phyloP scores from a whole-genome alignment of 2,888 invertebrate genomes.

The Empis stercorea region DNA sequence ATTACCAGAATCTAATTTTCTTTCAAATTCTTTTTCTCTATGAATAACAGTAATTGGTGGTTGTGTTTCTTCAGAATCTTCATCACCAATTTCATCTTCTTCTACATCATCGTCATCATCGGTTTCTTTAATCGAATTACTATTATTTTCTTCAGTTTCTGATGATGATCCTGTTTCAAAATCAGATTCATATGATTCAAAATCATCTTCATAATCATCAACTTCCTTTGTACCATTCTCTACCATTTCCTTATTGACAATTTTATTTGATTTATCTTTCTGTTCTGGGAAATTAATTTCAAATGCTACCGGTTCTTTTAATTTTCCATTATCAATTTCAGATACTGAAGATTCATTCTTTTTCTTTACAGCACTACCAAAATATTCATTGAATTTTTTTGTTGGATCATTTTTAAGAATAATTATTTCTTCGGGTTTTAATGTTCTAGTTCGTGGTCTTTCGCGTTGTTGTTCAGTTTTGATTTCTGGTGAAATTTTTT shows the following conservation, averaged over 20 bases:
- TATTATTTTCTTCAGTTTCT: neutral
- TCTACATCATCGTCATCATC: conserved; percentile 1
- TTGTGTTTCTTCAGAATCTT: conserved; percentile 28
- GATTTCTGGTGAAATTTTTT: neutral
- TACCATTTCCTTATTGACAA: conserved; percentile 3
- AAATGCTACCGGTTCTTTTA: conserved; percentile 28
- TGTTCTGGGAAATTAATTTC: conserved; percentile 25
- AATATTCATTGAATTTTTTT: conserved; percentile 12
- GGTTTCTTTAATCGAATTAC: neutral
- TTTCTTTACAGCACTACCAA: neutral
- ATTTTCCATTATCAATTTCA: neutral
- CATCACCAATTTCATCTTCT: conserved; percentile 15
- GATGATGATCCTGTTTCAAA: conserved; percentile 35
- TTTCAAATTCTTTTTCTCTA: conserved; percentile 38
- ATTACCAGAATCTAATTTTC: conserved; percentile 46
- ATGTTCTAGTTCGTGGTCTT: conserved; percentile 21
- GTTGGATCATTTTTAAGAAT: conserved; percentile 21
- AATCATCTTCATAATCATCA: conserved; percentile 41
- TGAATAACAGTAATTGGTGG: conserved; percentile 30
- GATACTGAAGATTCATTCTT: neutral
- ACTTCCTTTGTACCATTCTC: neutral
- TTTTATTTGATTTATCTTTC: neutral
- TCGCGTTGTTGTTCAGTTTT: neutral
- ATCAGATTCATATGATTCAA: conserved; percentile 45
- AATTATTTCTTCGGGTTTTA: conserved; percentile 26